Base-by-base conservation (phyloP, 1,140 invertebrate species). In the Ctenoplectra terminalis region DNA sequence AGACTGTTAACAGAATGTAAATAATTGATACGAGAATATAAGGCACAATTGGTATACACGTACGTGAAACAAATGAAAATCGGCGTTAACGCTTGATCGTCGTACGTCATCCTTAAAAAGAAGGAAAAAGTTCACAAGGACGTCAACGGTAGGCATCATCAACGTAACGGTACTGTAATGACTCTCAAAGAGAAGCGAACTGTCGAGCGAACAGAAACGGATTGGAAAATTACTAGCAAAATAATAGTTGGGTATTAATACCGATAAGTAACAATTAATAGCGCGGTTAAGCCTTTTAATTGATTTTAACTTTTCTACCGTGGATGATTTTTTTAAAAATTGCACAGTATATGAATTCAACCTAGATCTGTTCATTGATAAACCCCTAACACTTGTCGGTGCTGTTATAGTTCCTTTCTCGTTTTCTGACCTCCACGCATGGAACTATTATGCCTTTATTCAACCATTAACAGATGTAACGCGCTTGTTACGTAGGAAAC, bases 121-220 rank as follows among this genome's bases (percentile, higher is more conserved):
- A 52, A 50, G 31, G 13, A 50, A 71, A 61, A 43, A 50, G n/a
- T 50, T 43, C 23, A 13, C 76, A 79, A 79, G 76, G 76, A 61
- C 76, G 43, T 50, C 31, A 40, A 17, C 67, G n/a, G 13, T 31
- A 23, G n/a, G 54, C 34, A 79, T 71, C 43, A 72, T 79, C 67
- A 43, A 72, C 50, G 76, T 61, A 79, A 72, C 76, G 56, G 76
- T 79, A 79, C 46, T 61, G n/a, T 17, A 72, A 61, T 52, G 67
- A 72, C 31, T 60, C 76, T 78, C 43, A 50, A 29, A 29, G 61
- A n/a, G 17, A 46, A 56, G 48, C 11, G 43, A 77, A 31, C 29
- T n/a, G n/a, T n/a, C 11, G 23, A 52, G 34, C 50, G 23, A 8
- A 69, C 20, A 34, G 64, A 67, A 48, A 29, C 43, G 4, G 23